Conservation (phyloP, 2,888 invertebrate genomes). For the Calameuta pallipes region DNA sequence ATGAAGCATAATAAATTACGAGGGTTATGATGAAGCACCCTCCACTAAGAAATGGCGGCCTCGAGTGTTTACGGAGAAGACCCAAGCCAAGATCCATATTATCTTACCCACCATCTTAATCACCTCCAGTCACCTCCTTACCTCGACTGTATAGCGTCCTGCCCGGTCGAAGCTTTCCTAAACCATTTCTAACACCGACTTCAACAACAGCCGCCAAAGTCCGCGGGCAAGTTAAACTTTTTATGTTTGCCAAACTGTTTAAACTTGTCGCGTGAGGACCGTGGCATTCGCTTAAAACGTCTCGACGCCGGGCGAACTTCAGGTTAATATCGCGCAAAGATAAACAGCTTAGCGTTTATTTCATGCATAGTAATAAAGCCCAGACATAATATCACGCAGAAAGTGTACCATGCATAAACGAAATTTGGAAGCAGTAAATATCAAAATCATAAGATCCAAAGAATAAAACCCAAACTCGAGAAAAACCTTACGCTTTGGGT, state of each 20-base stretch:
- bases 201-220: neutral
- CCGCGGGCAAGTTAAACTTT: slow-evolving; percentile 15
- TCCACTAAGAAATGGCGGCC: neutral
- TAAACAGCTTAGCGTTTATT: slow-evolving; percentile 18
- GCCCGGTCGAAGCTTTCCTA: slow-evolving; percentile 8
- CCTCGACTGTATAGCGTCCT: neutral
- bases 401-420: neutral
- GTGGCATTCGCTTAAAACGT: neutral
- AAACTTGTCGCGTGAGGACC: slow-evolving; percentile 17
- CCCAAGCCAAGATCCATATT: slow-evolving; percentile 17
- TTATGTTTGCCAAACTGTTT: slow-evolving; percentile 19
- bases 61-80: slow-evolving; percentile 15
- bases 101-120: slow-evolving; percentile 23
- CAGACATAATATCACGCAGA: neutral
- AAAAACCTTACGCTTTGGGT: too few species aligned
- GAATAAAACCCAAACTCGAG: neutral
- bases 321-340: slow-evolving; percentile 13
- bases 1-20: neutral
- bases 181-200: slow-evolving; percentile 3
- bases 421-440: neutral
- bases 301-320: neutral
- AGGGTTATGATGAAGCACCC: neutral
- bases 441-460: neutral
- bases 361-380: slow-evolving; percentile 16
- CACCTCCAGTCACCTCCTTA: slow-evolving; percentile 16